Evolutionary conservation across 1,140 invertebrate species (phyloP), one percentile per base, ranked within the genome.

Genomic region (Temnothorax nylanderi): DNA sequence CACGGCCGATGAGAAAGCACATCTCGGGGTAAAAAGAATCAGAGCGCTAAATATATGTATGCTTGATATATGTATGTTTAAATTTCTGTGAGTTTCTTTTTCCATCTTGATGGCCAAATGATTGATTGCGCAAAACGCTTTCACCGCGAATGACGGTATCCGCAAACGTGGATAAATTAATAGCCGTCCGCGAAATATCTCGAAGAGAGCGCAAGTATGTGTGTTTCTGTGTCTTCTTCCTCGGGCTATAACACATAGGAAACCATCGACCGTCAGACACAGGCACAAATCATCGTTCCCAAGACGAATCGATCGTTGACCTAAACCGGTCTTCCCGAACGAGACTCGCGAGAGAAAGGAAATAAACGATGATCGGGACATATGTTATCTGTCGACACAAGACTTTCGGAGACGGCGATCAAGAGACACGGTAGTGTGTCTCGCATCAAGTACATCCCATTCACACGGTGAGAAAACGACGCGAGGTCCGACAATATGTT

Each of bases 321-420:
- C 69, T 32, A 74, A 71, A 84, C 69, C 67, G 67, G 67, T 84
- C 51, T 21, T 56, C 6, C 10, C 11, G 54, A 49, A 84, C 41
- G 80, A 84, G 58, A 74, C 54, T 60, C 32, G 18, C 18, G 18
- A 26, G 80, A 84, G 80, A 84, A 84, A 74, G 80, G 80, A 84
- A 72, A 47, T 82, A 72, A 82, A 82, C 21, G 78, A 82, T 18
- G 16, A 54, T 41, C 64, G 21, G n/a, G 34, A 81, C 62, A 60
- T 82, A 34, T 72, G 7, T n/a, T 32, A 47, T 11, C n/a, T 3
- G 41, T 26, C n/a, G 5, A 60, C 13, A 16, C 26, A 26, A 26
- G 13, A 69, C 47, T 60, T 47, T 60, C 67, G 47, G 16, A 56
- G 6, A 72, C 21, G 49, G n/a, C 13, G 49, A 82, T 58, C 26